Evolutionary conservation across 2,888 invertebrate species (phyloP), one percentile per base, ranked within the genome.

Genomic region (Cerceris rybyensis): DNA sequence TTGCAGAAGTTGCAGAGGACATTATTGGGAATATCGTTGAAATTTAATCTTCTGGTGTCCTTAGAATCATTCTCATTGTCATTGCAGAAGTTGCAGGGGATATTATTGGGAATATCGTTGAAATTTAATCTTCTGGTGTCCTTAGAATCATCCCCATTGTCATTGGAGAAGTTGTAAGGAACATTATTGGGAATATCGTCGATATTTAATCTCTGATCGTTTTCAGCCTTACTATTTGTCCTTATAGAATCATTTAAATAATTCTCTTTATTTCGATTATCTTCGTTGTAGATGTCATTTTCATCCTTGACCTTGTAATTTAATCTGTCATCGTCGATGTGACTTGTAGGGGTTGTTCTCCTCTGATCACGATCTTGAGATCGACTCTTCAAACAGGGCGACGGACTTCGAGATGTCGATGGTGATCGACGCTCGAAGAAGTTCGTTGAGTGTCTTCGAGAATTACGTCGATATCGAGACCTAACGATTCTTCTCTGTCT

Each of bases 371-470:
- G 46, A 11, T 65, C 64, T 2, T 59, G 70, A 0, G 65, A n/a
- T 2, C 59, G 43, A 0, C 16, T n/a, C 0, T 57, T 0, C 2
- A 49, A 46, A 0, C 67, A 69, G 0, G 91, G 91, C 17, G 91
- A 91, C 0, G 91, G 91, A 69, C 92, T 91, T 28, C 91, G 85
- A 5, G 92, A 91, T 7, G 91, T 91, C 11, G 90, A 90, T 0
- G 90, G 86, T 7, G 91, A 90, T 13, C 88, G 84, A 42, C 86
- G 86, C 54, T 89, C 89, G 46, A 80, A 71, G 52, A 70, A 75
- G n/a, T 70, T 70, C 5, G 82, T 60, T 14, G 86, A 84, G 17
- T 87, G 69, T 39, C 89, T 80, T 8, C 87, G 79, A n/a, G 87
- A 88, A 52, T 86, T 87, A 13, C 88, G 79, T 11, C 86, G 77